These are phyloP conservation scores for Saccopteryx bilineata DNA, from an alignment of 2,113 vertebrate genomes.

Conservation along the genomic window DNA sequence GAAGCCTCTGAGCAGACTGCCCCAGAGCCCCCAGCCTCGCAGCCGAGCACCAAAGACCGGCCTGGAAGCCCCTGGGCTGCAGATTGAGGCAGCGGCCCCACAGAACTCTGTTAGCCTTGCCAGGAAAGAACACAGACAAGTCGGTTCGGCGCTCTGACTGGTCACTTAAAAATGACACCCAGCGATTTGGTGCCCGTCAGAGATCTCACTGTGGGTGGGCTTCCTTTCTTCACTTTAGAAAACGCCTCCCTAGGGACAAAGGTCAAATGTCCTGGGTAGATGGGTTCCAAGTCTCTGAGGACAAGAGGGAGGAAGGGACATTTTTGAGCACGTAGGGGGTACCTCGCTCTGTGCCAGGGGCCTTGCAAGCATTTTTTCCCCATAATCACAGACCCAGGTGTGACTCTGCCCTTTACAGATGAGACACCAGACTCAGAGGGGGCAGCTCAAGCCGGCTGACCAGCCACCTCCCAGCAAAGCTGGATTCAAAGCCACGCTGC, in stretches of 20 bases:
- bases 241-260: neutral
- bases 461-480: neutral
- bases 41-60: neutral
- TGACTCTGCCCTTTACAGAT: neutral
- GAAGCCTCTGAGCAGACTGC: neutral
- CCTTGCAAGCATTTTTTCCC: neutral
- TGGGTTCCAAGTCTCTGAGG: neutral
- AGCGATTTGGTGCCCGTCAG: rapidly evolving
- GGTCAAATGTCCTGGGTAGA: neutral
- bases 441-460: rapidly evolving
- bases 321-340: neutral
- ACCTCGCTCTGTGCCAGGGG: neutral
- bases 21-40: rapidly evolving
- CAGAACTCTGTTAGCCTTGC: neutral
- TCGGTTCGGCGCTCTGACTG: rapidly evolving
- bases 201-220: neutral
- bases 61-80: neutral
- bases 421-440: neutral
- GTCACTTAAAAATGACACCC: neutral
- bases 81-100: neutral
- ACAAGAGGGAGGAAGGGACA: neutral
- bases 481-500: neutral
- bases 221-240: neutral
- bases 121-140: neutral
- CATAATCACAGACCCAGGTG: neutral